Conservation (phyloP, 2,113 vertebrate genomes). For the Ondatra zibethicus region DNA sequence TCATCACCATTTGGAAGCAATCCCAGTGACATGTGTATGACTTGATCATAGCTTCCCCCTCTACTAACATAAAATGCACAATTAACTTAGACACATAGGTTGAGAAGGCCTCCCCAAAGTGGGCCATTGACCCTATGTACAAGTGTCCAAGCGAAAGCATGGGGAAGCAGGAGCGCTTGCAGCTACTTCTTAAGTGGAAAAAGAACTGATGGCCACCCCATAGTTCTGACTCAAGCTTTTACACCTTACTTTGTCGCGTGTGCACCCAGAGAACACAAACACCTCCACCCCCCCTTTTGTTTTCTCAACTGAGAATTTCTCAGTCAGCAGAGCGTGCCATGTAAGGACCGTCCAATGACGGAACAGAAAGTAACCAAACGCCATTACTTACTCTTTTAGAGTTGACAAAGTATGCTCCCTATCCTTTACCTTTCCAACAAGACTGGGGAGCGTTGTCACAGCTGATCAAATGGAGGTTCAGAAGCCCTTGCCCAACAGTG, state of each 20-base stretch:
- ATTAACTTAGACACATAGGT: conserved; percentile 23
- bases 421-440: neutral
- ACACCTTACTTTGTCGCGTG: conserved; percentile 40
- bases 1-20: neutral
- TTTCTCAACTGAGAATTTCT: conserved; percentile 8
- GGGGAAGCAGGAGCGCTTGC: neutral
- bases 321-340: neutral
- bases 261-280: neutral
- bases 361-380: neutral
- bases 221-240: conserved; percentile 42
- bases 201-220: neutral
- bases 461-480: neutral
- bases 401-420: neutral
- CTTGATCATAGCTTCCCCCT: conserved; percentile 2
- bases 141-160: conserved; percentile 18
- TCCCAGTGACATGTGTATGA: neutral
- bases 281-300: neutral
- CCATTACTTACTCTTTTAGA: neutral
- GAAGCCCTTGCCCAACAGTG: neutral
- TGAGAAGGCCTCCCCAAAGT: conserved; percentile 14
- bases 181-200: conserved; percentile 22
- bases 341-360: neutral
- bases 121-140: neutral
- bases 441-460: neutral
- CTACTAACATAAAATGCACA: neutral